phyloP scores from a whole-genome alignment of 2,888 invertebrate genomes.

The Ypsolopha scabrella region DNA sequence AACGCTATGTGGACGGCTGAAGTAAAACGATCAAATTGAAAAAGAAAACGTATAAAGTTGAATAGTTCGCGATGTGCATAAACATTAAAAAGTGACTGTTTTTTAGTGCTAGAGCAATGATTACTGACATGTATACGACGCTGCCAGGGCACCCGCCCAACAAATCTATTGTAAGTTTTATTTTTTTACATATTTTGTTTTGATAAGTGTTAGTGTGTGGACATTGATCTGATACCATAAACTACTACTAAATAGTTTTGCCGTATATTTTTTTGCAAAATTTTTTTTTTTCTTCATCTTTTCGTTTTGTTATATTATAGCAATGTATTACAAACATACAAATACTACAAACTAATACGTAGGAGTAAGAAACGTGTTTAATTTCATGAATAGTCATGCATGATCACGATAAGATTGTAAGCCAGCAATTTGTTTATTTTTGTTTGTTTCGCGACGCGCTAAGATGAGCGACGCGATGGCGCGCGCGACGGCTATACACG shows the following conservation, averaged over 20 bases:
- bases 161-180: slow-evolving; percentile 55
- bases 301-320: too few relatives aligned
- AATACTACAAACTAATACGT: too few relatives aligned
- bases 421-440: too few relatives aligned
- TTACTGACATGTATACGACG: slow-evolving; percentile 64
- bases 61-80: neutral
- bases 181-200: neutral
- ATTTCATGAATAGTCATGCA: too few relatives aligned
- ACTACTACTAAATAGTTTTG: neutral
- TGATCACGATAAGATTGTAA: too few relatives aligned
- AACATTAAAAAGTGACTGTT: neutral
- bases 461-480: too few relatives aligned
- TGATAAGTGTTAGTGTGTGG: neutral
- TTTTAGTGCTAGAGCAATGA: slow-evolving; percentile 49
- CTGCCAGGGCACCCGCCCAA: slow-evolving; percentile 47
- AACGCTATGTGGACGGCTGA: slow-evolving; percentile 19
- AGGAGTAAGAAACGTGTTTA: too few relatives aligned
- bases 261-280: neutral
- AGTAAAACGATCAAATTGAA: neutral
- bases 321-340: too few relatives aligned
- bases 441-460: too few relatives aligned
- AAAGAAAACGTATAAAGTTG: neutral
- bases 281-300: slow-evolving; percentile 8
- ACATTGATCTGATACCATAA: too few relatives aligned
- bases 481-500: too few relatives aligned